phyloP scores from a whole-genome alignment of 2,797 vertebrate genomes.

The Mionectes olivaceus region DNA sequence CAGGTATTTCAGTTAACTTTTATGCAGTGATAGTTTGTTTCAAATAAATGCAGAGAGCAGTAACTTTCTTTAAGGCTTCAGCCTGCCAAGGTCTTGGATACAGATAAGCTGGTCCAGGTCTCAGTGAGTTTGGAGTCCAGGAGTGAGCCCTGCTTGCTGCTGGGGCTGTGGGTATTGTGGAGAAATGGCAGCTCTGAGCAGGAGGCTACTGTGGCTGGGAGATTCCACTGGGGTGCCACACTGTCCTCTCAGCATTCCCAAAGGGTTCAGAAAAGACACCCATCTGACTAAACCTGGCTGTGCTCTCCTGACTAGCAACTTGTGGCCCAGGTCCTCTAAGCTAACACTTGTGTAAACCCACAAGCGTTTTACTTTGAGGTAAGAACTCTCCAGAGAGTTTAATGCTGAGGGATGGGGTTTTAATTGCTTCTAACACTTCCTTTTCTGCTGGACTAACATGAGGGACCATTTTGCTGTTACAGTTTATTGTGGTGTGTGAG shows the following conservation, averaged over 20 bases:
- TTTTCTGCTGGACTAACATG: neutral
- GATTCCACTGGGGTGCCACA: neutral
- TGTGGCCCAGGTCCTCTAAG: neutral
- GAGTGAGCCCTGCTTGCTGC: neutral
- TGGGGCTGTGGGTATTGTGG: neutral
- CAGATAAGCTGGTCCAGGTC: neutral
- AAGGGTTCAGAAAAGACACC: neutral
- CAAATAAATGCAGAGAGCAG: neutral
- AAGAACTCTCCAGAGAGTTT: neutral
- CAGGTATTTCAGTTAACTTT: constrained; percentile 83
- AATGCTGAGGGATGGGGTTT: neutral
- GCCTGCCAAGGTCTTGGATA: neutral
- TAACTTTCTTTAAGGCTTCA: neutral
- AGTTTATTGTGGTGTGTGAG: neutral
- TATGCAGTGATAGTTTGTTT: neutral
- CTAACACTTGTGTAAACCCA: neutral
- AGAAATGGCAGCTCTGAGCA: neutral
- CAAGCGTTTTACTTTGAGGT: neutral
- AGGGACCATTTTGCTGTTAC: neutral
- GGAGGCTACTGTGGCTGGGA: neutral
- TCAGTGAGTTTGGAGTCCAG: neutral
- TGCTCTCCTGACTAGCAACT: neutral
- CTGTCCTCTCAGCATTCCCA: neutral
- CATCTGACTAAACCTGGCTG: neutral
- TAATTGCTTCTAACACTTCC: neutral